Evolutionary conservation across 2,888 invertebrate genomes (phyloP).

Genomic region (Dorcus parallelipipedus): DNA sequence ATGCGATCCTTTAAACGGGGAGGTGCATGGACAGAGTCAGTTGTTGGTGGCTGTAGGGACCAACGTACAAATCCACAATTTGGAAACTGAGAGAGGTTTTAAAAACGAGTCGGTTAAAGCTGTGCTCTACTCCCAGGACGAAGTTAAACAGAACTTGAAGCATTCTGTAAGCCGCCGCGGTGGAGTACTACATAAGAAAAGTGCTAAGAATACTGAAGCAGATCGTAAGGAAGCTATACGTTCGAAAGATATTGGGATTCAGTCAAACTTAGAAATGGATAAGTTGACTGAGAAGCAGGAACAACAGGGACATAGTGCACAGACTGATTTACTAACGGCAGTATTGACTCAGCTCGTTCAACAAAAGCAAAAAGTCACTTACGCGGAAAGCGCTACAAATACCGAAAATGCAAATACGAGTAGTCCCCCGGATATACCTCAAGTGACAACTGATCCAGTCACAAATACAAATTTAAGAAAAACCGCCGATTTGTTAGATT

Average conservation of each 20-base stretch:
- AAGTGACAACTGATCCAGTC: background rate
- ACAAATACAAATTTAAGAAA: slow-evolving; percentile 25
- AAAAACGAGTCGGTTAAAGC: slow-evolving; percentile 35
- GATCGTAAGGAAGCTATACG: background rate
- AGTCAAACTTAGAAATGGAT: slow-evolving; percentile 20
- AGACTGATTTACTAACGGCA: slow-evolving; percentile 21
- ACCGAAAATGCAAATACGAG: slow-evolving; percentile 27
- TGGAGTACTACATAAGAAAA: background rate
- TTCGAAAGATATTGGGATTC: slow-evolving; percentile 14
- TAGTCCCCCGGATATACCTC: background rate
- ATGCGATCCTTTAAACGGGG: slow-evolving; percentile 46
- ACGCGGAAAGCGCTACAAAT: slow-evolving; percentile 38
- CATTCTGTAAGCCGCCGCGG: background rate
- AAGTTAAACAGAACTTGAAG: no score
- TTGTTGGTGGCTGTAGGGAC: slow-evolving; percentile 60
- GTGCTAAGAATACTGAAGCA: background rate
- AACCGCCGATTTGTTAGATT: slow-evolving; percentile 44
- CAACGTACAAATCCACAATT: slow-evolving; percentile 55
- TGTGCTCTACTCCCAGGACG: background rate
- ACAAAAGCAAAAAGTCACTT: slow-evolving; percentile 28
- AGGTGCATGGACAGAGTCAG: slow-evolving; percentile 54
- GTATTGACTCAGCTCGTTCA: slow-evolving; percentile 33
- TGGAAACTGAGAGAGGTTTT: slow-evolving; percentile 49
- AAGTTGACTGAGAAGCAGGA: slow-evolving; percentile 14
- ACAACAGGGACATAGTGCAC: background rate